Evolutionary conservation across 2,113 vertebrate species (phyloP), one percentile per base, ranked within the genome.

Genomic region (Montifringilla adamsi): DNA sequence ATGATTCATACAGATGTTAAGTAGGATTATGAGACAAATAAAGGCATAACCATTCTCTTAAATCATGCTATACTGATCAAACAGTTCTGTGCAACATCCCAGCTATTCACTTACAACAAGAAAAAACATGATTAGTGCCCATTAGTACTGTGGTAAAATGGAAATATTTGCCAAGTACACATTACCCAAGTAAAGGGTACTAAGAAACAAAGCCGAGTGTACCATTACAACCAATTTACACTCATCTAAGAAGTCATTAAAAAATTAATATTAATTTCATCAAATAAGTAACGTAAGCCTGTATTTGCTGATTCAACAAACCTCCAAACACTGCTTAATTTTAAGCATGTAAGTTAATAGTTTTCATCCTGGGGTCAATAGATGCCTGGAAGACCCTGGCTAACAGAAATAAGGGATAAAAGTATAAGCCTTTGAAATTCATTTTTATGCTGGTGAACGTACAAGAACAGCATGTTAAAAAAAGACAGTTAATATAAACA

Each of bases 1-100:
- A 73, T 97, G 94, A 97, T 95, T 98, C 95, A 96, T 66, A 55
- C 43, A 74, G 84, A 96, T 60, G 89, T 94, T 96, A 97, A 93
- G 75, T 43, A 90, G 89, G 95, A 97, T 97, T 96, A 97, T 84
- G 70, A 84, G 73, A 82, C 89, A 89, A 95, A 96, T 95, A 86
- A 93, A 97, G 43, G 74, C 59, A 95, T 73, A 93, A 68, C 74
- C 91, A 75, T 92, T 87, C 77, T 94, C 84, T 95, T 91, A 95
- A 96, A 95, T 94, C 91, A 87, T 27, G 11, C 68, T 76, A 77
- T 76, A 81, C 90, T 72, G 87, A 94, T 97, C 94, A 97, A 93
- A 95, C 87, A 84, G 80, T 67, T 87, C 68, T 72, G 46, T 90
- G 73, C 95, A 96, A 93, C 93, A 89, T 78, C 47, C 27, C 50